Evolutionary conservation across 2,888 invertebrate genomes (phyloP), one percentile per base, ranked within the genome.

Genomic region (Chymomyza caudatula): DNA sequence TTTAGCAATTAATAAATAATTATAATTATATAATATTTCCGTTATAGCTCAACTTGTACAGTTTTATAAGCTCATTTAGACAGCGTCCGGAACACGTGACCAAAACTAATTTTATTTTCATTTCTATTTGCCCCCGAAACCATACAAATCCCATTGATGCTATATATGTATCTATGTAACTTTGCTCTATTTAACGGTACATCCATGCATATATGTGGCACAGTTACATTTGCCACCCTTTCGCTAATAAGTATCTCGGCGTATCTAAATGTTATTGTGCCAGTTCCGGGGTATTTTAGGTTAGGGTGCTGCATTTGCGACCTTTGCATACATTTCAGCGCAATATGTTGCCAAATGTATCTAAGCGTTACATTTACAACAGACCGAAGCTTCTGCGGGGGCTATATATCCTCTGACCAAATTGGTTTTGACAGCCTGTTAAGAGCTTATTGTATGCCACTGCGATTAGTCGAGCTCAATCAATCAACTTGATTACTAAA

Each of bases 51-150:
- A 67, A 53, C 67, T 67, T 67, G 60, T 54, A 61, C 62, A 49
- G 63, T 62, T 59, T 73, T 61, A 63, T 77, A 84, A 87, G 78
- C 76, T 67, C 63, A 74, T 81, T 82, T 78, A 73, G 69, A 69
- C 77, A 80, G 77, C 80, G 83, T 74, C 76, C 74, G 58, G 77
- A 85, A 78, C 89, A 90, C 89, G 89, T 90, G 90, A 90, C 90
- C 90, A 90, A 76, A 87, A 87, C 90, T 78, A 88, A 90, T 90
- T 87, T 65, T 83, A 87, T 88, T 88, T 89, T 89, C 81, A 90
- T 89, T 89, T 84, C 71, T 76, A 78, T 69, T n/a, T 71, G 54
- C 63, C 13, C 8, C 29, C 29, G 11, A 8, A 3, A 11, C 5
- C 29, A 54, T 44, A 22, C 29, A 85, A 78, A 82, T 85, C 75